Percentiles rank a stretch among this genome's conserved stretches.
Conservation (phyloP, 1,140 invertebrate genomes). For the Brachionus paranguensis region DNA sequence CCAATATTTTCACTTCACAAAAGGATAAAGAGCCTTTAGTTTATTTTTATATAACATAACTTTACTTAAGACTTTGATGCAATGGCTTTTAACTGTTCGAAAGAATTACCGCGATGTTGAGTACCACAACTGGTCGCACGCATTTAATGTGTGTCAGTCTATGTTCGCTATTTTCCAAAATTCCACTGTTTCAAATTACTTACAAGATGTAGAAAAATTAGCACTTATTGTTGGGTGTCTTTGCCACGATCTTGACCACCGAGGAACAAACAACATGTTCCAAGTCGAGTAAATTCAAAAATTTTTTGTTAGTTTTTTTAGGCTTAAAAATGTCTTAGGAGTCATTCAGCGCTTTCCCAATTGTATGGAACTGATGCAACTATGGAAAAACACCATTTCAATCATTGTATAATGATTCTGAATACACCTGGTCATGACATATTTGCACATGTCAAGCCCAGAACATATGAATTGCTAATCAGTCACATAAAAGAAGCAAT, state of each 20-base stretch:
- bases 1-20: too few relatives aligned
- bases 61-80: neutral
- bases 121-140: slow-evolving; percentile 50
- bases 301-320: slow-evolving; percentile 41
- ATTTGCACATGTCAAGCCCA: slow-evolving; percentile 43
- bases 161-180: slow-evolving; percentile 57
- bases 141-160: slow-evolving; percentile 46
- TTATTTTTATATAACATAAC: too few relatives aligned
- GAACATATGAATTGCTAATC: slow-evolving; percentile 44
- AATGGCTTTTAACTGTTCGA: slow-evolving; percentile 44
- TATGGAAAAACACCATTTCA: slow-evolving; percentile 50
- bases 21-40: too few relatives aligned
- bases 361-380: slow-evolving; percentile 46
- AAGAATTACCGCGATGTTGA: slow-evolving; percentile 47
- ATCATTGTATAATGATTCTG: slow-evolving; percentile 44
- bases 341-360: slow-evolving; percentile 44
- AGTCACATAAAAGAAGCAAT: slow-evolving; percentile 45
- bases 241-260: slow-evolving; percentile 55
- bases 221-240: slow-evolving; percentile 52
- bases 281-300: slow-evolving; percentile 46
- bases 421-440: slow-evolving; percentile 46
- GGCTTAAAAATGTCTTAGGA: slow-evolving; percentile 37
- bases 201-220: slow-evolving; percentile 49
- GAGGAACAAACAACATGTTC: slow-evolving; percentile 56
- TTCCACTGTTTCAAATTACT: slow-evolving; percentile 38